Evolutionary conservation across 2,113 vertebrate genomes (phyloP).

Genomic region (Phoxinus phoxinus): DNA sequence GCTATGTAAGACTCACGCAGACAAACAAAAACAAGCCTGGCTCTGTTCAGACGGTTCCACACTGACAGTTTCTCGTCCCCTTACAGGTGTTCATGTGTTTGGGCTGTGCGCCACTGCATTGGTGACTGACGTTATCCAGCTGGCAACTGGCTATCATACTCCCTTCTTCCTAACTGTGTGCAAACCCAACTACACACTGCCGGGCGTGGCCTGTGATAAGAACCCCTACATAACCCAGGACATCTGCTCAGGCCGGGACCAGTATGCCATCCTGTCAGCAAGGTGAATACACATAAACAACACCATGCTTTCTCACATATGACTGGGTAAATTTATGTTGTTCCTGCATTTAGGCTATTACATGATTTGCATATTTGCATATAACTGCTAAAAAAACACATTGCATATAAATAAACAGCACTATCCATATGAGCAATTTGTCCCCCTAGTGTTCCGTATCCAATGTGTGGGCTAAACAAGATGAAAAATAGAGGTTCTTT

Average conservation of each 20-base stretch:
- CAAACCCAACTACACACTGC: conserved; percentile 94
- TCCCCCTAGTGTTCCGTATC: neutral
- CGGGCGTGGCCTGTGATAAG: conserved; percentile 92
- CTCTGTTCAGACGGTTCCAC: neutral
- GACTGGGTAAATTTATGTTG: conserved; percentile 1
- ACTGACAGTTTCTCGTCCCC: conserved; percentile 18
- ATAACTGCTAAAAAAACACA: neutral
- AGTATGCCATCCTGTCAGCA: conserved; percentile 87
- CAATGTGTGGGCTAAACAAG: neutral
- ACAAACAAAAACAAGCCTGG: conserved; percentile 37
- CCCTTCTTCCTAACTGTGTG: conserved; percentile 97
- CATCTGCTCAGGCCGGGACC: conserved; percentile 93
- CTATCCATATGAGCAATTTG: neutral
- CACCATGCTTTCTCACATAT: neutral
- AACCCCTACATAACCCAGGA: conserved; percentile 94
- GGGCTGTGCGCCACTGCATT: conserved; percentile 96
- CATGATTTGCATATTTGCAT: conserved; percentile 3
- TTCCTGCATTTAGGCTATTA: neutral
- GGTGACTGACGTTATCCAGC: conserved; percentile 94
- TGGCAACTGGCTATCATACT: conserved; percentile 94
- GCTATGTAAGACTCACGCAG: conserved; percentile 1
- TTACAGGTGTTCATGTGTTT: conserved; percentile 91
- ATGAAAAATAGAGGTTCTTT: neutral
- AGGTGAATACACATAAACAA: conserved; percentile 77
- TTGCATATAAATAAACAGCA: neutral